Evolutionary conservation across 2,113 vertebrate genomes (phyloP), one percentile per base, ranked within the genome.

Genomic region (Gavialis gangeticus): DNA sequence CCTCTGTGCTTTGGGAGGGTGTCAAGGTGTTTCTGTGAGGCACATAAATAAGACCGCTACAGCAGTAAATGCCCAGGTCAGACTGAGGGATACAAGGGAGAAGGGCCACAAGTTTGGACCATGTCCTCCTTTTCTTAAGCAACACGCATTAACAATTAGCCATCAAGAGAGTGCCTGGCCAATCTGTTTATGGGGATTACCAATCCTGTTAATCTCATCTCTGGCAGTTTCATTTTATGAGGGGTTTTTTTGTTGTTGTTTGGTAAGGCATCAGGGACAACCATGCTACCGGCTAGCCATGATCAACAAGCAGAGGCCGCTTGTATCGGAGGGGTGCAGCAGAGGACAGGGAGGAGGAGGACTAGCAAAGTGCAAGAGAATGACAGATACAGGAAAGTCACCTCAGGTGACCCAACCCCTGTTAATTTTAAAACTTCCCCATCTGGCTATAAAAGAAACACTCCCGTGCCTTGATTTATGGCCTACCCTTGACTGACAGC

Each of bases 121-220:
- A 77, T 46, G 12, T 46, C 21, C 34, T 46, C 34, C 37, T 46
- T 46, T 96, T 87, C 91, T 85, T 93, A 92, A 60, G 78, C 55
- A 85, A 95, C 60, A 83, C 80, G 93, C 94, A 97, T 96, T 96
- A 97, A 96, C 97, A 95, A 96, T 91, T 95, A 82, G 83, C 92
- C 93, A 94, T 92, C 88, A 95, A 96, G 79, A 88, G 19, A 95
- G 63, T 1, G 4, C 83, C 94, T 85, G 86, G 79, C 78, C 93
- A 97, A 96, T 96, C 94, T 96, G 92, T 95, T 95, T 93, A 97
- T 84, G 81, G 76, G 91, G 96, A 97, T 97, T 96, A 90, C 83
- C 82, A 93, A 97, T 94, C 95, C 78, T 85, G 95, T 96, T 97
- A 96, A 96, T 97, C 95, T 94, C 84, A 96, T 94, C 94, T 96